These are phyloP conservation scores for Bhutanitis thaidina DNA, from an alignment of 2,888 invertebrate species.

Conservation along the genomic window DNA sequence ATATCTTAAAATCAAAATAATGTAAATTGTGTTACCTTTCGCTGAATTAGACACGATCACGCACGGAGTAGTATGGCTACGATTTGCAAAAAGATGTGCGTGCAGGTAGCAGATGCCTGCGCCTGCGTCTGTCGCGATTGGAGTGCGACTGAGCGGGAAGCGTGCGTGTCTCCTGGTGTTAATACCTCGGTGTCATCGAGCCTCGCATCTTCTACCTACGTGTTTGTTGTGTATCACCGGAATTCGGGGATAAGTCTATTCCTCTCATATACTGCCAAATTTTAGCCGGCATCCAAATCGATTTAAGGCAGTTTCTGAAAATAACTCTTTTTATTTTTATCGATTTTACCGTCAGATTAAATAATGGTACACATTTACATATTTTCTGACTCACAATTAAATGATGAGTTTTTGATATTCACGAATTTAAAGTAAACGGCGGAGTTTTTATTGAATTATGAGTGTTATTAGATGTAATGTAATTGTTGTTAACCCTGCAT, in stretches of 20 bases:
- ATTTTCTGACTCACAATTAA: background rate
- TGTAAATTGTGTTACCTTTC: too few relatives aligned
- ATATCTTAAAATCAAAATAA: background rate
- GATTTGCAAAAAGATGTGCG: background rate
- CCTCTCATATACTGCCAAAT: constrained; percentile 10
- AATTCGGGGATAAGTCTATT: constrained; percentile 40
- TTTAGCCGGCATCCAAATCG: constrained; percentile 9
- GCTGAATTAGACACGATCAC: too few relatives aligned
- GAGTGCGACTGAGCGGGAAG: constrained; percentile 63
- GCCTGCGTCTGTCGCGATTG: constrained; percentile 49
- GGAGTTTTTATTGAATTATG: too few relatives aligned
- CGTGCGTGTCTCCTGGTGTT: constrained; percentile 63
- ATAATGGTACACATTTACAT: background rate
- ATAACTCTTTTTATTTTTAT: constrained; percentile 8
- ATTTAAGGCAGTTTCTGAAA: constrained; percentile 5
- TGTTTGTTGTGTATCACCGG: constrained; percentile 34
- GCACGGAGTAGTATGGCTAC: background rate
- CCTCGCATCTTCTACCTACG: constrained; percentile 53
- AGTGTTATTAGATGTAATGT: too few relatives aligned
- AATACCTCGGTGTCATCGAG: constrained; percentile 67
- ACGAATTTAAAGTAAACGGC: background rate
- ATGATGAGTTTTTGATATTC: background rate
- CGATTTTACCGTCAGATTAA: constrained; percentile 1
- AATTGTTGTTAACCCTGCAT: too few relatives aligned
- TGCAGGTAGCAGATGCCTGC: constrained; percentile 33